Percentiles rank a stretch among this genome's conserved stretches.
Conservation (phyloP, 2,113 vertebrate genomes). For the Dicrurus megarhynchus region DNA sequence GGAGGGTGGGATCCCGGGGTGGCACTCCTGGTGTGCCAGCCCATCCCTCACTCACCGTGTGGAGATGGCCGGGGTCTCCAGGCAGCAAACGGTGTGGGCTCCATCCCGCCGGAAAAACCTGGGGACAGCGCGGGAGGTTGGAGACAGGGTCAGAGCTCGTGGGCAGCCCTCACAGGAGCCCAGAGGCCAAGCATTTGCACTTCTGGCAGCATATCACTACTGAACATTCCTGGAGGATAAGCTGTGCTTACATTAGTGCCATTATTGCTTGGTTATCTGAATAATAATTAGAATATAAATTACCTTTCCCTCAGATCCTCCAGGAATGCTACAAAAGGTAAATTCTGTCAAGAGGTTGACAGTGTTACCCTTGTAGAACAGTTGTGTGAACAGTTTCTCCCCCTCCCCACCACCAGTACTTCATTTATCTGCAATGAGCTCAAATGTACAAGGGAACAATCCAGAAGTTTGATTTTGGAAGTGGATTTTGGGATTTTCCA, state of each 20-base stretch:
- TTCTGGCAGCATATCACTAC: background rate
- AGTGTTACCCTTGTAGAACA: background rate
- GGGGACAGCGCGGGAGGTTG: constrained; percentile 4
- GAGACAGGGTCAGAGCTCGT: constrained; percentile 4
- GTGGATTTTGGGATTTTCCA: background rate
- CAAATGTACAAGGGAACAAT: background rate
- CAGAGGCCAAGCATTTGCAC: background rate
- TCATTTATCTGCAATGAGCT: background rate
- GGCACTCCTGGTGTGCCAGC: background rate
- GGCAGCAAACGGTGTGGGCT: constrained; percentile 70
- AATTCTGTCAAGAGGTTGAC: background rate
- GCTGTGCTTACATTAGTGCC: background rate
- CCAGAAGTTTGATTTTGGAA: background rate
- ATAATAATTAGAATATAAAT: fast-evolving
- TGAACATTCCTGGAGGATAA: background rate
- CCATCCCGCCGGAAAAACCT: constrained; percentile 71
- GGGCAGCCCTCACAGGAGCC: background rate
- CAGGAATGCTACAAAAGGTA: background rate
- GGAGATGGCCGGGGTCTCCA: constrained; percentile 71
- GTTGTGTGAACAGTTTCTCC: background rate
- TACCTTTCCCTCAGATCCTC: background rate
- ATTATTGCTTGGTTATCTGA: background rate
- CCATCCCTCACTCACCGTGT: constrained; percentile 67
- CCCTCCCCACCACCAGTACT: background rate
- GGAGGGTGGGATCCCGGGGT: background rate